These are phyloP conservation scores for Neosilurus mollespiculum DNA, from an alignment of 2,797 vertebrate species.

Conservation along the genomic window DNA sequence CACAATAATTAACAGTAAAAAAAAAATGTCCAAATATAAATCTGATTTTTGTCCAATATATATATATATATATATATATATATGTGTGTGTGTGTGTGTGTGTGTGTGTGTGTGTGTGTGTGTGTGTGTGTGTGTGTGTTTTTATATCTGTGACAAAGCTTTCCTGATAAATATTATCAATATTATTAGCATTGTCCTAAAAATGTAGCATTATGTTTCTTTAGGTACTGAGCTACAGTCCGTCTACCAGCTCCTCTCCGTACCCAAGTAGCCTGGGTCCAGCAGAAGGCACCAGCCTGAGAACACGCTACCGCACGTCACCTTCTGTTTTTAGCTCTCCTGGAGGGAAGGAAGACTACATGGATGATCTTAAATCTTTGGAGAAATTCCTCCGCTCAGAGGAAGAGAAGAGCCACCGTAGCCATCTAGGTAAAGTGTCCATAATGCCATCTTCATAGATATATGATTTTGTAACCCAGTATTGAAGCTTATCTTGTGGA, in stretches of 20 bases:
- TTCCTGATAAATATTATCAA: neutral
- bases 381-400: slow-evolving; percentile 87
- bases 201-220: neutral
- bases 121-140: no score
- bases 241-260: slow-evolving; percentile 73
- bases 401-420: slow-evolving; percentile 89
- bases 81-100: no score
- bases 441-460: neutral
- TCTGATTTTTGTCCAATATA: no score
- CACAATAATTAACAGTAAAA: no score
- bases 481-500: neutral
- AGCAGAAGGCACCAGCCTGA: slow-evolving; percentile 76
- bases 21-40: no score
- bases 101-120: no score
- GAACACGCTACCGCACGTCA: slow-evolving; percentile 86
- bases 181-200: neutral
- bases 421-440: slow-evolving; percentile 80
- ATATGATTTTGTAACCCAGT: neutral
- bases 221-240: slow-evolving; percentile 80
- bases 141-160: neutral
- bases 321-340: slow-evolving; percentile 85
- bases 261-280: slow-evolving; percentile 80
- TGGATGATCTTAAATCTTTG: slow-evolving; percentile 85
- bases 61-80: no score
- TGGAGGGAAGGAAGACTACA: slow-evolving; percentile 87